Evolutionary conservation across 1,140 invertebrate genomes (phyloP).

Genomic region (Leptinotarsa defecta): DNA sequence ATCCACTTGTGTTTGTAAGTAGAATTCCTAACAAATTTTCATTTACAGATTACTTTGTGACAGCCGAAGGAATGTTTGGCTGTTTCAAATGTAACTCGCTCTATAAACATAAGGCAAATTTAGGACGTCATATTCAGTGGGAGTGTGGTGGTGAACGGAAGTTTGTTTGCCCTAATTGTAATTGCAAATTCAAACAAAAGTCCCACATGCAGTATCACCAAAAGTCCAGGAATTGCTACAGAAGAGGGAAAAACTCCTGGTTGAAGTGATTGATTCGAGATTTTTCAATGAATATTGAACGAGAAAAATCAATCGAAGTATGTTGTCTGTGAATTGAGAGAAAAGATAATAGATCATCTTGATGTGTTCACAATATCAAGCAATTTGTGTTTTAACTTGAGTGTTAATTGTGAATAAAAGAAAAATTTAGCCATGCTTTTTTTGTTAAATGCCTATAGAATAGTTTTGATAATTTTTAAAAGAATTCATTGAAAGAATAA

Average conservation of each 20-base stretch:
- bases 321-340: background rate
- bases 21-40: background rate
- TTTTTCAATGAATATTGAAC: background rate
- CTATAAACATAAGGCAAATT: conserved; percentile 19
- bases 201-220: conserved; percentile 18
- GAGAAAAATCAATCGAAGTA: background rate
- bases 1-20: too few relatives aligned
- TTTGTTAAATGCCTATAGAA: too few relatives aligned
- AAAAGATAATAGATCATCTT: background rate
- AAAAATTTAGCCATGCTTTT: too few relatives aligned
- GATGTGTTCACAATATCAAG: background rate
- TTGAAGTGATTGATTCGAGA: background rate
- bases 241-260: background rate
- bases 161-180: conserved; percentile 14
- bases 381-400: background rate
- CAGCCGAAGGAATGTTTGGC: background rate
- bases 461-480: too few relatives aligned
- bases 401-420: too few relatives aligned
- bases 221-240: conserved; percentile 21
- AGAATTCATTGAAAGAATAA: too few relatives aligned
- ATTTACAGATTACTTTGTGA: conserved; percentile 9
- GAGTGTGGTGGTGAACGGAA: conserved; percentile 23
- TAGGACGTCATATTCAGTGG: conserved; percentile 16
- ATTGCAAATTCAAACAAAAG: conserved; percentile 19
- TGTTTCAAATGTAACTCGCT: conserved; percentile 10